Evolutionary conservation across 2,797 vertebrate species (phyloP), one percentile per base, ranked within the genome.

Genomic region (Glossophaga mutica): DNA sequence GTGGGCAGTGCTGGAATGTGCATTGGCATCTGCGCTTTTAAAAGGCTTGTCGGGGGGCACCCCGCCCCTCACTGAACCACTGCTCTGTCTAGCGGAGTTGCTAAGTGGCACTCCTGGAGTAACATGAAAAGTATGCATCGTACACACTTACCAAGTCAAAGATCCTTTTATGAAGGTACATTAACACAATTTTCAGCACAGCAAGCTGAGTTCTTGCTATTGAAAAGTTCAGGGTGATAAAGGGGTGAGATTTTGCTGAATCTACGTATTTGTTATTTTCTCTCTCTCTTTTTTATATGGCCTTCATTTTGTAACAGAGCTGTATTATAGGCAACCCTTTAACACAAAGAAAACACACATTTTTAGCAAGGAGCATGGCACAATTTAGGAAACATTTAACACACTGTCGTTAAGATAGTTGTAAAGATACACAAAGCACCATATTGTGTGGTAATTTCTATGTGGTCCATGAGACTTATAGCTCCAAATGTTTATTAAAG

Each of bases 371-470:
- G 71, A 90, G 52, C 67, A 0, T 2, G 52, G 87, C 1, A 0
- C 91, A 92, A 97, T 96, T 84, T 92, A 97, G 57, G 83, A 94
- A 97, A 94, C 88, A 96, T 42, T 65, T 92, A 97, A 95, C 34
- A 10, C 1, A 21, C 87, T 48, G 6, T 91, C 76, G 91, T 77
- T 96, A 97, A 98, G 96, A 95, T 92, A 93, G 94, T 59, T 94
- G 91, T 96, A 97, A 98, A 97, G 84, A 95, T 96, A 94, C 57
- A 87, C 39, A 81, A 95, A 98, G 93, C 42, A 92, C 77, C 87
- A 70, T 29, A 68, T 94, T 50, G n/a, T 95, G 92, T 94, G 95
- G 90, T 96, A 71, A 89, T 65, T 91, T 96, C 92, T 48, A 32
- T 70, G 94, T 93, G 91, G 91, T 37, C 65, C 37, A 24, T 14